phyloP scores from a whole-genome alignment of 2,888 invertebrate species.

The Platycnemis pennipes region DNA sequence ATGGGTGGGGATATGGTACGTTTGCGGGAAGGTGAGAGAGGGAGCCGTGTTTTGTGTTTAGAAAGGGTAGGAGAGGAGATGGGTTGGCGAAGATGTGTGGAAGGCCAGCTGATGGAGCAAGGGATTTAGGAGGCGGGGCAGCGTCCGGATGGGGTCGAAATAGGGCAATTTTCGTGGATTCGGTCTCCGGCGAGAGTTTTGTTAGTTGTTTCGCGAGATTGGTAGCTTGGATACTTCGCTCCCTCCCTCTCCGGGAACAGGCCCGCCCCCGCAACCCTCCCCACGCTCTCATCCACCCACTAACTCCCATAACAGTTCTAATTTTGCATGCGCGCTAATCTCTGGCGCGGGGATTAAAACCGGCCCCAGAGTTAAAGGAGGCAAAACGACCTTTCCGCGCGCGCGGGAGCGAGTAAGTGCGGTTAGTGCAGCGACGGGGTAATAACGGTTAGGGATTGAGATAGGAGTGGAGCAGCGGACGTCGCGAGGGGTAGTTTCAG shows the following conservation, averaged over 20 bases:
- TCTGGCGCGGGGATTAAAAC: constrained; percentile 56
- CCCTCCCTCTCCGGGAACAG: not conserved
- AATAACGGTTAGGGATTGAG: constrained; percentile 6
- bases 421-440: not conserved
- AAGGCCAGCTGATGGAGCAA: too few relatives aligned
- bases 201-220: constrained; percentile 59
- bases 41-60: too few relatives aligned
- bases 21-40: too few relatives aligned
- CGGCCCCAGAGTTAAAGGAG: constrained; percentile 37
- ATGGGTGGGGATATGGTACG: too few relatives aligned
- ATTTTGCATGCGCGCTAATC: constrained; percentile 51
- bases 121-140: too few relatives aligned
- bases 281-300: not conserved
- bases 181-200: constrained; percentile 53
- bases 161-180: constrained; percentile 52
- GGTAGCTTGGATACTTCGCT: constrained; percentile 25
- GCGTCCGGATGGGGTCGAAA: not conserved
- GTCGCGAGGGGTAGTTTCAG: not conserved
- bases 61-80: too few relatives aligned
- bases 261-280: not conserved
- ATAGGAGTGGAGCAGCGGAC: not conserved
- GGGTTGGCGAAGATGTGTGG: too few relatives aligned
- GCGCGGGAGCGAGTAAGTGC: not conserved
- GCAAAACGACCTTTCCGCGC: constrained; percentile 46
- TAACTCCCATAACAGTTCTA: constrained; percentile 56